Evolutionary conservation across 2,113 vertebrate species (phyloP), one percentile per base, ranked within the genome.

Genomic region (Machaerirhynchus nigripectus): DNA sequence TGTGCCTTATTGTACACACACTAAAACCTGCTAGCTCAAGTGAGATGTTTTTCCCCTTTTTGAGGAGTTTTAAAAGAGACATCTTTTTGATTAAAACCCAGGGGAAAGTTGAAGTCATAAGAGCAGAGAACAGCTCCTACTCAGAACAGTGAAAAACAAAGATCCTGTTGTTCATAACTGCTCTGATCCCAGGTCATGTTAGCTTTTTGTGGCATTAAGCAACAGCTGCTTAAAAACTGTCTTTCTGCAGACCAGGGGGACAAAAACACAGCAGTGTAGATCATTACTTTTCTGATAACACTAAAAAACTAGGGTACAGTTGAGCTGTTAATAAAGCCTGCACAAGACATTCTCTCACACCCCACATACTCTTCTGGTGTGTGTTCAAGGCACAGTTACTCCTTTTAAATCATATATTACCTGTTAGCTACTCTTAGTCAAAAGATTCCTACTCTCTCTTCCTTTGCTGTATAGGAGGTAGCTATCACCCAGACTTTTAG

Each of bases 251-350:
- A 69, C 87, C 70, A 89, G 56, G 53, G 70, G 59, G 74, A 89
- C 74, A 94, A 96, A 94, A 97, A 37, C 79, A 93, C 68, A 90
- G 90, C 81, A 91, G 70, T 84, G 33, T 46, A 94, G 71, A 91
- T 96, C 87, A 77, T 88, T 95, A 94, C 91, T 88, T 95, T 90
- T 80, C 63, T 90, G 71, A 80, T 40, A 90, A 93, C 14, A 4
- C 92, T 65, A 63, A 74, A 94, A 93, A 70, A 52, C 59, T 74
- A 76, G 68, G 90, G 46, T 93, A 65, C 39, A 67, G 84, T 44
- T 74, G 70, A 84, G 84, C 91, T 94, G 77, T n/a, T 93, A 96
- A 89, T 82, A 95, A 95, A 89, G 69, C 65, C 93, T 50, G 65
- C 31, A 82, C 77, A 91, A 87, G 77, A n/a, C 46, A 49, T 81